Evolutionary conservation across 2,888 invertebrate genomes (phyloP), one percentile per base, ranked within the genome.

Genomic region (Leucoma salicis): DNA sequence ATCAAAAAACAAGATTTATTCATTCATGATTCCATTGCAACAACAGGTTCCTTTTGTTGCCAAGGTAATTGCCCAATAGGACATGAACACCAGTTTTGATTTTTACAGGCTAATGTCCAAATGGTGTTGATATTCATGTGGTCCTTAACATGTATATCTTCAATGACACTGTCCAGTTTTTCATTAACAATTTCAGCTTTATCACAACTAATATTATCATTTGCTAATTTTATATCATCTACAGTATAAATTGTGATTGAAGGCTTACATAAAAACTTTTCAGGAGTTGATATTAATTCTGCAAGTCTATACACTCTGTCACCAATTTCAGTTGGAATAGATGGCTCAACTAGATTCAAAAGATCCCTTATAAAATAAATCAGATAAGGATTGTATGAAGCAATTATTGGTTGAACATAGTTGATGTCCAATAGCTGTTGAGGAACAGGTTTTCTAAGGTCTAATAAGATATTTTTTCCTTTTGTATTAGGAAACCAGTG

Each of bases 11-110:
- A n/a, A n/a, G n/a, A 18, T 5, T 18, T 18, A 18, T 18, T 27
- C 45, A 49, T 8, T 43, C 55, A 44, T 43, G 45, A 48, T 45
- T 49, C 36, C 40, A 55, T 57, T 48, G 59, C 46, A 27, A 38
- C 29, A 28, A 42, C 45, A 29, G 10, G 13, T 31, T 16, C 58
- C 47, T 47, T 67, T 61, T 61, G 42, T 50, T 89, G 82, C 87
- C 86, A 88, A 7, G 91, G 91, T 15, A 92, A 49, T 45, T 79
- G 56, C 13, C 92, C 92, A 58, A 92, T 81, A 10, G 91, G 90
- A 60, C 84, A 90, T 28, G 53, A 53, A 15, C 70, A 57, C 92
- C 92, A 92, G 42, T 78, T 62, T 39, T 66, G 50, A 33, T 63
- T 68, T 59, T 44, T 46, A 44, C 78, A 54, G 48, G 81, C 69